phyloP scores from a whole-genome alignment of 2,888 invertebrate species.

The Drosophila borborema region DNA sequence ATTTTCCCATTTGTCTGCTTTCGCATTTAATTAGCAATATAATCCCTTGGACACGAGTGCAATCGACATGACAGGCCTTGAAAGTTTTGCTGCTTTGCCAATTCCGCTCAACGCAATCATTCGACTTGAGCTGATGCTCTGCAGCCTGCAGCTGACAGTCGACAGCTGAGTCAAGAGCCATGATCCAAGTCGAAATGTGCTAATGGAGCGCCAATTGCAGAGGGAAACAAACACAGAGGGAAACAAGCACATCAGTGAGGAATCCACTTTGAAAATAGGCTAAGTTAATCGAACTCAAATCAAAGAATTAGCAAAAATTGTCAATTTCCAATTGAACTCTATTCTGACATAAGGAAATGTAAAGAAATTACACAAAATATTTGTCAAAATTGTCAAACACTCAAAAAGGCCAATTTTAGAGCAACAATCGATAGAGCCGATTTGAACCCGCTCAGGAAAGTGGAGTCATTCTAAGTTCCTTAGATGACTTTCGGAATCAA shows the following conservation, averaged over 20 bases:
- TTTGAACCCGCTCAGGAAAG: not conserved
- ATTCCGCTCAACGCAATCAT: slow-evolving; percentile 24
- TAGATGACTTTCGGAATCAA: not conserved
- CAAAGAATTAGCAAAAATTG: not conserved
- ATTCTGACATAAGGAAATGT: not conserved
- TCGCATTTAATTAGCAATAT: slow-evolving; percentile 49
- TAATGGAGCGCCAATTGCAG: slow-evolving; percentile 25
- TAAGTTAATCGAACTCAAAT: not conserved
- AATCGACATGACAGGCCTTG: slow-evolving; percentile 46
- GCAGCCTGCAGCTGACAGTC: slow-evolving; percentile 38
- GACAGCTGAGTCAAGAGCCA: slow-evolving; percentile 6
- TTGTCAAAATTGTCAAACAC: slow-evolving; percentile 4
- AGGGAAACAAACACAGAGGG: too few species aligned
- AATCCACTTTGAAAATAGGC: too few species aligned
- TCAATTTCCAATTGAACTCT: not conserved
- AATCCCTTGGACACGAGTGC: slow-evolving; percentile 25
- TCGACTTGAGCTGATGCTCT: slow-evolving; percentile 20
- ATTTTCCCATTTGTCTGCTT: slow-evolving; percentile 7
- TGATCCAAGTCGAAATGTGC: slow-evolving; percentile 25
- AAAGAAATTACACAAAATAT: not conserved
- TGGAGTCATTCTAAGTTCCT: not conserved
- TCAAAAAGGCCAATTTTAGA: not conserved
- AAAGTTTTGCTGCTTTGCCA: slow-evolving; percentile 38
- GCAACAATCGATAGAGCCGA: not conserved
- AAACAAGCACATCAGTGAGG: too few species aligned